Base-by-base conservation (phyloP, 2,888 invertebrate species). In the Diaperis boleti region DNA sequence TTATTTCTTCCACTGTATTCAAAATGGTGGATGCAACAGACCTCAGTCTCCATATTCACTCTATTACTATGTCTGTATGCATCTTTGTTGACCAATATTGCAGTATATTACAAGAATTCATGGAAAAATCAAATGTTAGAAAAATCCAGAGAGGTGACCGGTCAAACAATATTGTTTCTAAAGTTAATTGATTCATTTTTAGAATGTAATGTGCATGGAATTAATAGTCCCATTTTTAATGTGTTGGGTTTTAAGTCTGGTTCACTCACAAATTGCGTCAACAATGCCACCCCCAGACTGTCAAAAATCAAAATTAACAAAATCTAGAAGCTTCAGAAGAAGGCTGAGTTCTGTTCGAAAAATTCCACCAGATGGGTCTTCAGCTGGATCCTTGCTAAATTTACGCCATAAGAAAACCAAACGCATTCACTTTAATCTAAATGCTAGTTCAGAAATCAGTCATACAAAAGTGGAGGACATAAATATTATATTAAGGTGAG, bases 1-100 rank as follows among this genome's bases (percentile, higher is more conserved):
- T 76, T 96, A 55, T 88, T 97, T 76, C 84, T 97, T 59, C 98
- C 98, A 2, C 84, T 92, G 11, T 90, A 93, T 76, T 88, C 89
- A 76, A 88, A 88, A 79, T 97, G 96, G 96, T 97, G 94, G 94
- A 88, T 90, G 29, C 88, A 90, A 74, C 96, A 96, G 82, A 96
- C 96, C 3, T 94, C 94, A 4, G 83, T 86, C 3, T 85, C 86
- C 65, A 89, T 94, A 69, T 93, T 92, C 76, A 82, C 85, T 61
- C 85, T 94, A 70, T 86, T 96, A 57, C 82, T 94, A 17, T 82
- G 87, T n/a, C 82, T 96, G 18, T 96, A 96, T 84, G 73, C 88
- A 47, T 83, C 92, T 69, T 94, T 95, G 83, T 77, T 89, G 45
- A 70, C 87, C 67, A 91, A 89, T 77, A 83, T 88, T 50, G 79